phyloP scores from a whole-genome alignment of 2,113 vertebrate genomes.

The Pomatorhinus ruficollis region DNA sequence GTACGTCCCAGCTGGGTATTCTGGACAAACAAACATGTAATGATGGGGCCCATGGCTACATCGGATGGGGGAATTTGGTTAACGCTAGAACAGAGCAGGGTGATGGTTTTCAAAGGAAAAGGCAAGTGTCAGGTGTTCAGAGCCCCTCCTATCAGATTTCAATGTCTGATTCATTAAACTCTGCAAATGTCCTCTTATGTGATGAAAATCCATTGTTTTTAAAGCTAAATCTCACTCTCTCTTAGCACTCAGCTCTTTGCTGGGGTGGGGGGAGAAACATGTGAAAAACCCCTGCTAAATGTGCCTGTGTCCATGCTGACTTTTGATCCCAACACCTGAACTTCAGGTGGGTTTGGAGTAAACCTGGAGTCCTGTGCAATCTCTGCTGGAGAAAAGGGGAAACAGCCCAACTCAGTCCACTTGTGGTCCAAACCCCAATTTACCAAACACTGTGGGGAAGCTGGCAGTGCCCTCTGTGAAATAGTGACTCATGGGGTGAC shows the following conservation, averaged over 20 bases:
- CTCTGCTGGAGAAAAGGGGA: not conserved
- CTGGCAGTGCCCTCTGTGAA: not conserved
- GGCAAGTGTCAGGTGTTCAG: not conserved
- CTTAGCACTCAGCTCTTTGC: not conserved
- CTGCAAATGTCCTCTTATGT: not conserved
- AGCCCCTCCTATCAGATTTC: not conserved
- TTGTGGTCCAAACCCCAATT: not conserved
- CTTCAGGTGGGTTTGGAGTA: not conserved
- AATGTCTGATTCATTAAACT: not conserved
- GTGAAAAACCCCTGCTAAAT: not conserved
- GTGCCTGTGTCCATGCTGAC: not conserved
- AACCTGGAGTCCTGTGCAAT: not conserved
- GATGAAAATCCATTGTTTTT: not conserved
- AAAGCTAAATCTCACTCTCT: not conserved
- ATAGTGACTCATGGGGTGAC: not conserved
- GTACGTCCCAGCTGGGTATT: not conserved
- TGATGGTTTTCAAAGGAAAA: not conserved
- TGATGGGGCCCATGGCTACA: not conserved
- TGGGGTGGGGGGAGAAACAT: accelerated
- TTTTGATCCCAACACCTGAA: not conserved
- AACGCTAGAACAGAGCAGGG: not conserved
- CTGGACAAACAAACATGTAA: accelerated
- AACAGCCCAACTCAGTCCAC: accelerated
- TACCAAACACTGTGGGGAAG: not conserved
- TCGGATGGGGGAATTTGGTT: not conserved